Evolutionary conservation across 2,888 invertebrate genomes (phyloP).

Genomic region (Eilema griseolum): DNA sequence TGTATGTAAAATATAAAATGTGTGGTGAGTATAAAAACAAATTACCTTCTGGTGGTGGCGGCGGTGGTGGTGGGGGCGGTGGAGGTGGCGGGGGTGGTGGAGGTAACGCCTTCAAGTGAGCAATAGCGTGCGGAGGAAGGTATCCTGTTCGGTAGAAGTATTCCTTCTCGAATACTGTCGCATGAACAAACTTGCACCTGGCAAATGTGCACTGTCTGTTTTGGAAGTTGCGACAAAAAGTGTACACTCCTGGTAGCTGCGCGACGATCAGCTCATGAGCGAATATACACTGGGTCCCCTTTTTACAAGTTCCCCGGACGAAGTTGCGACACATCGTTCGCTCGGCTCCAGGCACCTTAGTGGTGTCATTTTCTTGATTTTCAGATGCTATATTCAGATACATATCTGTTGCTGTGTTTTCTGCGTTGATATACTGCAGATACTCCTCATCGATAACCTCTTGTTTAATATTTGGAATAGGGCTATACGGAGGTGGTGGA

Average conservation of each 20-base stretch:
- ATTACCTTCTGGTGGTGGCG: slow-evolving; percentile 56
- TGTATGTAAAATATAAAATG: no score
- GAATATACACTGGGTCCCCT: slow-evolving; percentile 65
- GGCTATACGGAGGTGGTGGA: slow-evolving; percentile 64
- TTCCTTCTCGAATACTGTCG: slow-evolving; percentile 73
- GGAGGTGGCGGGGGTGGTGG: slow-evolving; percentile 37
- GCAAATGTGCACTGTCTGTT: slow-evolving; percentile 63
- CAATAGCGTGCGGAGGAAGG: slow-evolving; percentile 65
- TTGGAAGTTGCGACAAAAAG: slow-evolving; percentile 74
- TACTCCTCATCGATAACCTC: slow-evolving; percentile 60
- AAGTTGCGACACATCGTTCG: slow-evolving; percentile 69
- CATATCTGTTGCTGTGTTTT: background rate
- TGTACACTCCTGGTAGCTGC: slow-evolving; percentile 66
- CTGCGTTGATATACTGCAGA: background rate
- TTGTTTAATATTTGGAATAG: slow-evolving; percentile 52
- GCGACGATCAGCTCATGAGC: slow-evolving; percentile 65
- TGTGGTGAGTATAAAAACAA: no score
- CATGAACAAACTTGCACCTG: slow-evolving; percentile 74
- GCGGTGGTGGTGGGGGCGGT: slow-evolving; percentile 31
- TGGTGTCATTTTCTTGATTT: no score
- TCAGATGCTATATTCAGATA: background rate
- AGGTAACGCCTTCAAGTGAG: slow-evolving; percentile 59
- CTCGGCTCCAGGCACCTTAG: slow-evolving; percentile 4
- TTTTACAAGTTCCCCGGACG: slow-evolving; percentile 67
- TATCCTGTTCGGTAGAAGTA: slow-evolving; percentile 66